Evolutionary conservation across 2,113 vertebrate species (phyloP).

Genomic region (Pampusana beccarii): DNA sequence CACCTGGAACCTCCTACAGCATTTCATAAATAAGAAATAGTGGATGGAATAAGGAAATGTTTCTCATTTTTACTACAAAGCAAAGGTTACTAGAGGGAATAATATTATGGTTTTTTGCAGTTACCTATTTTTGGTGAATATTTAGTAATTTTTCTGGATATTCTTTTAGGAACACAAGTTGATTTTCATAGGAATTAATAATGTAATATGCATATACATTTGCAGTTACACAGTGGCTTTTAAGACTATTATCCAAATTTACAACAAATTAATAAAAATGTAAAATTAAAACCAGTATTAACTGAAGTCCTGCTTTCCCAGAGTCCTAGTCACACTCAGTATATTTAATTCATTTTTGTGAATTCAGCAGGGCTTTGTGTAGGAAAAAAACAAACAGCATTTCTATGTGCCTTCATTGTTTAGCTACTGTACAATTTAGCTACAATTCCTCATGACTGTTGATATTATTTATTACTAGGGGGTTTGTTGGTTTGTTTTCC

Average conservation of each 20-base stretch:
- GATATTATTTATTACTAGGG: conserved; percentile 55
- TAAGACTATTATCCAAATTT: neutral
- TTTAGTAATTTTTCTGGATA: neutral
- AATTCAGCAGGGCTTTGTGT: neutral
- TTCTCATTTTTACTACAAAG: conserved; percentile 16
- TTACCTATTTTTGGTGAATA: neutral
- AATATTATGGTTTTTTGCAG: neutral
- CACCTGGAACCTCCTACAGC: neutral
- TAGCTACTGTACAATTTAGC: conserved; percentile 31
- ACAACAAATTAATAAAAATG: neutral
- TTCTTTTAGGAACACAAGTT: neutral
- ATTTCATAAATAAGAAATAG: neutral
- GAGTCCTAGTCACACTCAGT: neutral
- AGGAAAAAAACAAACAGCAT: conserved; percentile 16
- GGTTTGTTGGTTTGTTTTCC: conserved; percentile 42
- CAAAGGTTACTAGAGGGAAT: neutral
- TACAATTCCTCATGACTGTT: conserved; percentile 23
- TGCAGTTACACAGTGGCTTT: neutral
- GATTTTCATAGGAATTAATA: neutral
- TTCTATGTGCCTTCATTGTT: conserved; percentile 44
- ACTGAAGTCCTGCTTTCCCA: neutral
- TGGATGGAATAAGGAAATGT: neutral
- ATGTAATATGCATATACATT: neutral
- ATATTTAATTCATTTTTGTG: neutral
- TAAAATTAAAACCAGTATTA: conserved; percentile 6